Evolutionary conservation across 1,140 invertebrate species (phyloP).

Genomic region (Drosophila trapezifrons): DNA sequence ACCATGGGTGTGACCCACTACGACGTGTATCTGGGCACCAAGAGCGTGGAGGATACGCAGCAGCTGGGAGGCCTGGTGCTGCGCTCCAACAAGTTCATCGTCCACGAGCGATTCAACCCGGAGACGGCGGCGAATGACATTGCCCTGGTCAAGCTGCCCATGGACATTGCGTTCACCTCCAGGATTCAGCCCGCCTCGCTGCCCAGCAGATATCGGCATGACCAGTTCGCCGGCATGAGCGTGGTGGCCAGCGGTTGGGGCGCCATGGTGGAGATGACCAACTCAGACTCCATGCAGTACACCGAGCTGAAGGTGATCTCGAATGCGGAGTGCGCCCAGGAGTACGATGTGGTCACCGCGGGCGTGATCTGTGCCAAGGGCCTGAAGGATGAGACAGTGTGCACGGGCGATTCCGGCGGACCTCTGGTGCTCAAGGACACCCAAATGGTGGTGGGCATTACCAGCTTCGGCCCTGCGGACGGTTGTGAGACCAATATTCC

Average conservation of each 20-base stretch:
- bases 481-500: slow-evolving; percentile 79
- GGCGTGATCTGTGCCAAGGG: slow-evolving; percentile 80
- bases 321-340: slow-evolving; percentile 72
- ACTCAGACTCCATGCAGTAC: slow-evolving; percentile 78
- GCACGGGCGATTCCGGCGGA: slow-evolving; percentile 79
- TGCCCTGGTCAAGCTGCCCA: slow-evolving; percentile 75
- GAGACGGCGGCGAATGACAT: slow-evolving; percentile 79
- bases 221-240: slow-evolving; percentile 68
- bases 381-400: slow-evolving; percentile 75
- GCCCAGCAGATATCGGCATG: slow-evolving; percentile 48
- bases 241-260: slow-evolving; percentile 82
- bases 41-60: slow-evolving; percentile 69
- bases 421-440: slow-evolving; percentile 76
- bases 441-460: slow-evolving; percentile 76
- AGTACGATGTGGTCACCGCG: slow-evolving; percentile 75
- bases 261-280: slow-evolving; percentile 69
- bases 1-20: slow-evolving; percentile 86
- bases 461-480: slow-evolving; percentile 79
- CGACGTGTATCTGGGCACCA: slow-evolving; percentile 77
- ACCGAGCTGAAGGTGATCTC: slow-evolving; percentile 79
- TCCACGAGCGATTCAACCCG: slow-evolving; percentile 75
- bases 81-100: slow-evolving; percentile 77
- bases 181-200: slow-evolving; percentile 70
- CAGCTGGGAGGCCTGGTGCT: slow-evolving; percentile 67
- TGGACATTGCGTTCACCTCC: slow-evolving; percentile 60